Evolutionary conservation across 2,797 vertebrate species (phyloP).

Genomic region (Neosilurus mollespiculum): DNA sequence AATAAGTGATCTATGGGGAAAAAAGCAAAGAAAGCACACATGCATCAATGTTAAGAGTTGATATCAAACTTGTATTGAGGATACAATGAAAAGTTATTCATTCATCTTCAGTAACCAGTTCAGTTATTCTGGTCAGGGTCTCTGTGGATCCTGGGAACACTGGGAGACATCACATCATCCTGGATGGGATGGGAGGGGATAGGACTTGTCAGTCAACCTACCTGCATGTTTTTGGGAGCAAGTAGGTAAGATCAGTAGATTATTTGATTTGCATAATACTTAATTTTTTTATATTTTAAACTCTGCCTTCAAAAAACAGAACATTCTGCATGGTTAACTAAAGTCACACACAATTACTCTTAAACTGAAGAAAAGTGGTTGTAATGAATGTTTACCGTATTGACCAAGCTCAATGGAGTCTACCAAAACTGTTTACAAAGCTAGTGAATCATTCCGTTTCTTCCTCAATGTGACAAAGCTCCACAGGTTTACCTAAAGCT

Average conservation of each 20-base stretch:
- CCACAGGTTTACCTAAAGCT: neutral
- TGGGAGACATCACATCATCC: neutral
- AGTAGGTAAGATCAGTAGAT: neutral
- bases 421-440: conserved; percentile 35
- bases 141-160: neutral
- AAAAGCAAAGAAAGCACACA: neutral
- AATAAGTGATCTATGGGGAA: neutral
- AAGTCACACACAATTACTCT: neutral
- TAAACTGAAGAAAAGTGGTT: neutral
- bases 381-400: conserved; percentile 30
- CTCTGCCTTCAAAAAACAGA: neutral
- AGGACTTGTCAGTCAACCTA: neutral
- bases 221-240: neutral
- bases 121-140: neutral
- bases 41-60: conserved; percentile 6
- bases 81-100: neutral
- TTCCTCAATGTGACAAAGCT: conserved; percentile 25
- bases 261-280: conserved; percentile 26
- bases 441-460: conserved; percentile 32
- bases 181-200: neutral
- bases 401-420: conserved; percentile 15
- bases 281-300: conserved; percentile 10
- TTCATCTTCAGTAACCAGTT: neutral
- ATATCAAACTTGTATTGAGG: conserved; percentile 19
- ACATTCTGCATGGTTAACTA: conserved; percentile 18